Percentiles rank a stretch among this genome's conserved stretches.
phyloP scores from a whole-genome alignment of 2,797 vertebrate genomes.

The Cyprinodon diabolis region DNA sequence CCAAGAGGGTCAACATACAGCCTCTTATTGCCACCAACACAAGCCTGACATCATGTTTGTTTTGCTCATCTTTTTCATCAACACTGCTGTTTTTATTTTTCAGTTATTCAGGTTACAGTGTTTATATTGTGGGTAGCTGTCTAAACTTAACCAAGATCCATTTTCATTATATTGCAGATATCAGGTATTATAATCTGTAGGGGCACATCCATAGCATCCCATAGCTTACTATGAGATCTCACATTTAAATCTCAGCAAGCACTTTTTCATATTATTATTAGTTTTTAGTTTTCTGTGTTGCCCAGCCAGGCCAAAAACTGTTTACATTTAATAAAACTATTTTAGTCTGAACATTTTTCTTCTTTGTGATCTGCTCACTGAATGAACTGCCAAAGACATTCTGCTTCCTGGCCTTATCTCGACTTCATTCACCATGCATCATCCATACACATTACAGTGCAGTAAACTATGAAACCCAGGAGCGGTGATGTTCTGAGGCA shows the following conservation, averaged over 20 bases:
- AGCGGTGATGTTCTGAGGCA: constrained; percentile 64
- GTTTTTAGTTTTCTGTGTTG: background rate
- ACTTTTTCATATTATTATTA: background rate
- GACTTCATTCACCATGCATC: constrained; percentile 65
- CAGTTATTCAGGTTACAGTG: too few relatives aligned
- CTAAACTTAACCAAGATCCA: background rate
- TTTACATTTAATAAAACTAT: constrained; percentile 1
- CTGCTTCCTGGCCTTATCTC: constrained; percentile 49
- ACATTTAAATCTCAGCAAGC: background rate
- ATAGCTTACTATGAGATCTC: background rate
- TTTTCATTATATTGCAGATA: background rate
- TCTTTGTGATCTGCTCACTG: background rate
- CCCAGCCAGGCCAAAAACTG: background rate
- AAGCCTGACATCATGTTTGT: too few relatives aligned
- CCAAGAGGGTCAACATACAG: too few relatives aligned
- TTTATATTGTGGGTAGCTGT: too few relatives aligned
- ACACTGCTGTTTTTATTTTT: too few relatives aligned
- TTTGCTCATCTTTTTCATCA: too few relatives aligned
- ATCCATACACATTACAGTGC: constrained; percentile 59
- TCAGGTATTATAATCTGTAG: background rate
- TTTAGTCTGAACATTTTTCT: constrained; percentile 26
- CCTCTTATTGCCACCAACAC: too few relatives aligned
- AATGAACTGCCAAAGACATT: constrained; percentile 10
- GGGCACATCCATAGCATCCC: background rate
- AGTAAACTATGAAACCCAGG: constrained; percentile 65